Base-by-base conservation (phyloP, 2,888 invertebrate genomes). In the Caenorhabditis uteleia region DNA sequence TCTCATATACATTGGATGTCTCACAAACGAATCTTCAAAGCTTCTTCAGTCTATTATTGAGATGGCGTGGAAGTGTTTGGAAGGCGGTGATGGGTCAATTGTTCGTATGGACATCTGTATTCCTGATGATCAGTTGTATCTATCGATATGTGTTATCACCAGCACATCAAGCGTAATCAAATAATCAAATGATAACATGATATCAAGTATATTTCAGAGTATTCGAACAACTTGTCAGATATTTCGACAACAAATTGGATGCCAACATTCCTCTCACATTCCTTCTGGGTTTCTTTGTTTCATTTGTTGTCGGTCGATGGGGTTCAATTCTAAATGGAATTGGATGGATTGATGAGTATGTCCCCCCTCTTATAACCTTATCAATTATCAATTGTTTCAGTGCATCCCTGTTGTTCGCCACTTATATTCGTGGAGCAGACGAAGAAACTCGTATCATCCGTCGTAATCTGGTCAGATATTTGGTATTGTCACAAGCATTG, bases 21-120 rank as follows among this genome's bases (percentile, higher is more conserved):
- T 54, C 69, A 21, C 68, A 70, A 47, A 72, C 68, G 25, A 67
- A 62, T 36, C 56, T 73, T 31, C 70, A 76, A 34, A 75, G 70
- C 50, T 76, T 76, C 43, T 56, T 67, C 48, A 76, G 67, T 20
- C 51, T 72, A 27, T 57, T 75, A 10, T 69, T 60, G 21, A 47
- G 68, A 46, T 75, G 72, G 61, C 62, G 68, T 40, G 69, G 73
- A 45, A 74, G 71, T 51, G 75, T 71, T 33, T 75, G 62, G 73
- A 73, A 72, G 69, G 80, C 80, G 16, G 77, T 80, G 1, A 44
- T 70, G 6, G 65, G 69, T 10, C 79, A 80, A 62, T 49, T 80
- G 12, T 26, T 55, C 3, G 58, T 73, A 6, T 80, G 80, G 80
- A 76, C 75, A 6, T 34, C 62, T 2, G 38, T 62, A 10, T 80